A percentile compares a stretch with the other conserved stretches of the same genome.
Evolutionary conservation across 2,113 vertebrate genomes (phyloP).

Genomic region (Anguilla rostrata): DNA sequence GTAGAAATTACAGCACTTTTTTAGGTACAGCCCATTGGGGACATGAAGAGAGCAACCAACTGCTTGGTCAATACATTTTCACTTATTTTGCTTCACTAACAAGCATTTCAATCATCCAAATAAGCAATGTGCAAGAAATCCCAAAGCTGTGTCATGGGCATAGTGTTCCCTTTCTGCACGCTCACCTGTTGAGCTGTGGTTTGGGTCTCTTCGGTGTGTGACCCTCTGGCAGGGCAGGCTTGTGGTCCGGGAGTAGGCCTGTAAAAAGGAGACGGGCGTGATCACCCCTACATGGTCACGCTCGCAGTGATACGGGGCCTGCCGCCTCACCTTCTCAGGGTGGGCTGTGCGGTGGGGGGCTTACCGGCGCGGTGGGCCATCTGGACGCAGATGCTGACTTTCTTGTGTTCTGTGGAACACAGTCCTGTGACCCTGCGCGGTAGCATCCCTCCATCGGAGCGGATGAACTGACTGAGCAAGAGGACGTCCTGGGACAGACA

Average conservation of each 20-base stretch:
- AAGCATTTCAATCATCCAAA: too few relatives aligned
- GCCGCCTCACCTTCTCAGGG: neutral
- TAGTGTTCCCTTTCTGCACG: neutral
- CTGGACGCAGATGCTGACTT: constrained; percentile 86
- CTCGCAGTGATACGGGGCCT: neutral
- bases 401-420: constrained; percentile 88
- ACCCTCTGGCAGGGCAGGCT: constrained; percentile 81
- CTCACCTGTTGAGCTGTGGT: constrained; percentile 83
- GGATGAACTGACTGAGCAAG: constrained; percentile 92
- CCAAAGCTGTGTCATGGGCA: too few relatives aligned
- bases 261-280: constrained; percentile 28
- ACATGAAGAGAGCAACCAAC: too few relatives aligned
- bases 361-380: constrained; percentile 91
- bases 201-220: constrained; percentile 71
- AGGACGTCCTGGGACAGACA: constrained; percentile 80
- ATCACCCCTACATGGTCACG: neutral
- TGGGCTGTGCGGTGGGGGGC: neutral
- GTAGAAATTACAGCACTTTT: too few relatives aligned
- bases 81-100: too few relatives aligned
- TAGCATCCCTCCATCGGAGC: constrained; percentile 88
- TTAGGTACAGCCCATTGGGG: too few relatives aligned
- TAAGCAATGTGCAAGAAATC: too few relatives aligned
- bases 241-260: constrained; percentile 97
- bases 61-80: too few relatives aligned
- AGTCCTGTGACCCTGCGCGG: constrained; percentile 84